These are phyloP conservation scores for Epicauta chinensis DNA, from an alignment of 1,140 invertebrate genomes.

Conservation along the genomic window DNA sequence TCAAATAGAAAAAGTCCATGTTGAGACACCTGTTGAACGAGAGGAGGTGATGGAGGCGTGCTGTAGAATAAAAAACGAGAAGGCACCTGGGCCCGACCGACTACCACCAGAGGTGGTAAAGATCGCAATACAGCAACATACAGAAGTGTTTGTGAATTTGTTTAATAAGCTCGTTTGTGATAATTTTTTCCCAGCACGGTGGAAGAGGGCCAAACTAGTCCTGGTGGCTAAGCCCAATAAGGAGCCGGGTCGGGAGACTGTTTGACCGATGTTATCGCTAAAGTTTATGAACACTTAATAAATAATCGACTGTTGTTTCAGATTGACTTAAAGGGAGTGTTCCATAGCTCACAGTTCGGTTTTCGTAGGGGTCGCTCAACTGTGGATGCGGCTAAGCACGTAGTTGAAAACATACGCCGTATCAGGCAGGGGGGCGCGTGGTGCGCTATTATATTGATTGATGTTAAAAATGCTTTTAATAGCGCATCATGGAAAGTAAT, in stretches of 20 bases:
- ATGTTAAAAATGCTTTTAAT: constrained; percentile 26
- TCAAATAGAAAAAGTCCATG: neutral
- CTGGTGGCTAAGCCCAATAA: too few species aligned
- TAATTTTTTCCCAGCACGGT: too few species aligned
- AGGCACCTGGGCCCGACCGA: constrained; percentile 11
- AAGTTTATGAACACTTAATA: neutral
- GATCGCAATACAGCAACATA: too few species aligned
- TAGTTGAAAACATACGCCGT: too few species aligned
- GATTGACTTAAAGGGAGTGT: neutral
- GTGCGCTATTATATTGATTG: constrained; percentile 13
- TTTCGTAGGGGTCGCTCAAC: too few species aligned
- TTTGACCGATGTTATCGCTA: constrained; percentile 1
- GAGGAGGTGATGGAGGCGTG: constrained; percentile 3
- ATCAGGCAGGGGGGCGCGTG: constrained; percentile 3
- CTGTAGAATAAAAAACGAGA: constrained; percentile 4
- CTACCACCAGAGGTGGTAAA: neutral
- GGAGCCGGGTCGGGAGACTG: too few species aligned
- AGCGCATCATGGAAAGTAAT: constrained; percentile 15
- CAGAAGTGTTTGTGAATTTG: too few species aligned
- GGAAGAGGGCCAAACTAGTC: too few species aligned
- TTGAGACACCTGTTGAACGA: too few species aligned
- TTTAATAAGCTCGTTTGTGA: too few species aligned
- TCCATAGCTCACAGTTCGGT: too few species aligned
- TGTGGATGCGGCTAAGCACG: neutral
- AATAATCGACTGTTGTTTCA: too few species aligned